Base-by-base conservation (phyloP, 2,113 vertebrate species). In the Mormyrus lacerda region DNA sequence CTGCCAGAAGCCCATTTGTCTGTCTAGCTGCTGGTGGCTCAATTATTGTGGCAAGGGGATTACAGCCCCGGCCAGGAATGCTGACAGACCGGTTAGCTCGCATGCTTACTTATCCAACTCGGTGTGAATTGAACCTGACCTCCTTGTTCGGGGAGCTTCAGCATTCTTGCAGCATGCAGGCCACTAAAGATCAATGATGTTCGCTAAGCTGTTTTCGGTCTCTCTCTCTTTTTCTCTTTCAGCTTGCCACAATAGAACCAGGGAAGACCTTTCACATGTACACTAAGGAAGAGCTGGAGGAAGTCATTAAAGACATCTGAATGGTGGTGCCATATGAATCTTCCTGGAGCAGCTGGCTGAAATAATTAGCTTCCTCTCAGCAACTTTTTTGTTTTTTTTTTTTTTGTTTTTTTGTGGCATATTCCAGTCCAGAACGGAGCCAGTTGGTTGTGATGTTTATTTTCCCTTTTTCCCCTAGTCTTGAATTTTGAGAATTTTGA, bases 241-340 rank as follows among this genome's bases (percentile, higher is more conserved):
- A 99, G 98, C 96, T 99, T 61, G 98, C 98, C 89, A 99, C 97
- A 0, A 94, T 99, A 93, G 97, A 99, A 92, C 98, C 98, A 0
- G 97, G 97, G 19, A 97, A 97, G 95, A 98, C 97, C 91, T 99
- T 99, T 95, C 98, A 99, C 95, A 99, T 99, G 98, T 99, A 97
- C 95, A 97, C 97, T 44, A 99, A 99, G 95, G 98, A 99, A 92
- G 98, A 99, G 93, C 97, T 99, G 21, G 98, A 99, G 91, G 98
- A 99, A 47, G 98, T 98, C 89, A 99, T 99, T 94, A 99, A 99
- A 94, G 98, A 99, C 92, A 99, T 99, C 94, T 99, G 96, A 95
- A 95, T 83, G 35, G 27, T 31, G 44, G 27, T 55, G 11, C 85
- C 50, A 21, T 3, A 27, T 39, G 50, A 87, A 51, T 13, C 27